Evolutionary conservation across 1,140 invertebrate genomes (phyloP), one percentile per base, ranked within the genome.

Genomic region (Delia radicum): DNA sequence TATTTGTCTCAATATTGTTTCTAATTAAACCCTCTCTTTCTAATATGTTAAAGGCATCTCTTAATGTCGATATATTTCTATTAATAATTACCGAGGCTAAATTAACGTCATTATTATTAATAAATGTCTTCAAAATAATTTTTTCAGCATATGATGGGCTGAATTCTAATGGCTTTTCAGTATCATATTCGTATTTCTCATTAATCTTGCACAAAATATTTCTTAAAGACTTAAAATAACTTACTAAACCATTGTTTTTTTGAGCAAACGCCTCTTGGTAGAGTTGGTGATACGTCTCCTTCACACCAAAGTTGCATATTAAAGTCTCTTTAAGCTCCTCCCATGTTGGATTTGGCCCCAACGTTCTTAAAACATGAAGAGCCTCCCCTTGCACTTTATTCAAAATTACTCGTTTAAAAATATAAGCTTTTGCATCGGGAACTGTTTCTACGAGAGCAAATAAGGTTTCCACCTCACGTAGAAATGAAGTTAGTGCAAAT

Each of bases 331-430:
- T 77, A 21, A 28, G 37, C 26, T 71, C 67, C 12, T 55, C 48
- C 65, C 48, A 77, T n/a, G 18, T 63, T 26, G 75, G 75, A 69
- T 74, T 63, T 37, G 65, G 13, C 15, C 74, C 76, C 18, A 78
- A 74, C 6, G 75, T 76, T 78, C 77, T 76, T 21, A 78, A 69
- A 28, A 76, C 72, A 37, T 78, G 73, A 31, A 78, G 77, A 42
- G 75, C 75, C 61, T 72, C 46, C 31, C 73, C 77, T 72, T 78
- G 77, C 33, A 78, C 73, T 65, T 78, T 78, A 62, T 78, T 76
- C 21, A 78, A 62, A n/a, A 78, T 71, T 42, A 74, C 69, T 55
- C 76, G 48, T 63, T 31, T 24, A 62, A 67, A 69, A 8, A 74
- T 46, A 24, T 76, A 76, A 26, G 18, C 28, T 74, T 31, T 67